phyloP scores from a whole-genome alignment of 2,888 invertebrate species.

The Tricholauxania praeusta region DNA sequence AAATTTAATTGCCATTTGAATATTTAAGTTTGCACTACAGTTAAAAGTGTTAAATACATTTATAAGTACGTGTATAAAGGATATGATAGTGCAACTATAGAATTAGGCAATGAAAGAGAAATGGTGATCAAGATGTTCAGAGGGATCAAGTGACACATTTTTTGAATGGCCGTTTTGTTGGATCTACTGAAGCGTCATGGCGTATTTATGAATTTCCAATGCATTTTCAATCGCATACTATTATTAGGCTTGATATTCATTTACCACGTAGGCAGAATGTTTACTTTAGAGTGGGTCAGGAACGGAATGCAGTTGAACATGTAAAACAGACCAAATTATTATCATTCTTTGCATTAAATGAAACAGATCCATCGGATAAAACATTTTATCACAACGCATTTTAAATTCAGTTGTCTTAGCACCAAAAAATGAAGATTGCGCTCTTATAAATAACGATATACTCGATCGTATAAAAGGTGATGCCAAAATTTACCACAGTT shows the following conservation, averaged over 20 bases:
- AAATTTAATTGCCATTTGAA: slow-evolving; percentile 55
- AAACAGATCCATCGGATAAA: neutral
- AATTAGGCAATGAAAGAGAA: neutral
- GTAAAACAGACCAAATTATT: slow-evolving; percentile 34
- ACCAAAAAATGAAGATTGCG: too few relatives aligned
- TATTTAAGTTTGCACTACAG: slow-evolving; percentile 53
- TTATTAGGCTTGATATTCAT: slow-evolving; percentile 59
- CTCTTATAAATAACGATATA: slow-evolving; percentile 26
- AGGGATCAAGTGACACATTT: slow-evolving; percentile 55
- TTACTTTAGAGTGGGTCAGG: slow-evolving; percentile 41
- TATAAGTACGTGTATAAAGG: slow-evolving; percentile 55
- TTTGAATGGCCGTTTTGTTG: slow-evolving; percentile 58
- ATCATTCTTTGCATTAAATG: slow-evolving; percentile 36
- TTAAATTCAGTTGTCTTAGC: too few relatives aligned
- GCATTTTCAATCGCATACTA: too few relatives aligned
- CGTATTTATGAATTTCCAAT: slow-evolving; percentile 55
- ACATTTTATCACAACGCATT: too few relatives aligned
- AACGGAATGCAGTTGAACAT: slow-evolving; percentile 32
- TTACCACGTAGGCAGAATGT: slow-evolving; percentile 53
- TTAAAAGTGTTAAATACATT: slow-evolving; percentile 53
- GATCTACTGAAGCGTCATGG: slow-evolving; percentile 62
- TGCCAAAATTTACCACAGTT: slow-evolving; percentile 17
- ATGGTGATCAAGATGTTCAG: neutral
- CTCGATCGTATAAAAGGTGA: slow-evolving; percentile 19
- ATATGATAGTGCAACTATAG: slow-evolving; percentile 48